Conservation (phyloP, 1,140 invertebrate species). For the Ladona fulva region DNA sequence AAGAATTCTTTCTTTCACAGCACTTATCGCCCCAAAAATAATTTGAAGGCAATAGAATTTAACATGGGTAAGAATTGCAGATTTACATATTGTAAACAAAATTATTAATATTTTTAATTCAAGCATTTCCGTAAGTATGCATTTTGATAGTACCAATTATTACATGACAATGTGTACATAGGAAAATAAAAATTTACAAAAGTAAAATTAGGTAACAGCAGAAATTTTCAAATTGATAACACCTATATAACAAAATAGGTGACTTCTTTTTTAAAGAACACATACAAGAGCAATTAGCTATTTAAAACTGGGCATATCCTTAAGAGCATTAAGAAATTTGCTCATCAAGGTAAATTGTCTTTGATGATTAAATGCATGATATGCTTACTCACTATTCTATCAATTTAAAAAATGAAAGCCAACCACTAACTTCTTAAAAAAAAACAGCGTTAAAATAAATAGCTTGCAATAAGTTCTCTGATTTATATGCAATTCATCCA, state of each 20-base stretch:
- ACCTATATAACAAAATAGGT: neutral
- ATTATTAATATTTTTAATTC: neutral
- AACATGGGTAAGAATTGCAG: neutral
- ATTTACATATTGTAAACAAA: neutral
- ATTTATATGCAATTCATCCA: too few relatives aligned
- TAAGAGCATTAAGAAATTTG: neutral
- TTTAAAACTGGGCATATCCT: neutral
- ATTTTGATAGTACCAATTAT: neutral
- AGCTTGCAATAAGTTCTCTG: neutral
- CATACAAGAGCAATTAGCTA: neutral
- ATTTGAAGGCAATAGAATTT: neutral
- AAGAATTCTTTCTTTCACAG: neutral
- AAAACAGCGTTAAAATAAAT: neutral
- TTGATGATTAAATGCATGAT: constrained; percentile 5
- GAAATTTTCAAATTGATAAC: neutral
- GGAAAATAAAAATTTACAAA: constrained; percentile 8
- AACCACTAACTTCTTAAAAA: neutral
- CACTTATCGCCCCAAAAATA: neutral
- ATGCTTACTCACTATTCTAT: neutral
- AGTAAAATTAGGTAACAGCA: constrained; percentile 10
- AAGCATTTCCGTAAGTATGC: neutral
- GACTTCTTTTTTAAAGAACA: neutral
- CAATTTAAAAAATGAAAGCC: neutral
- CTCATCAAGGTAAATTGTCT: neutral
- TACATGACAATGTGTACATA: neutral